Evolutionary conservation across 2,113 vertebrate genomes (phyloP).

Genomic region (Chitala chitala): DNA sequence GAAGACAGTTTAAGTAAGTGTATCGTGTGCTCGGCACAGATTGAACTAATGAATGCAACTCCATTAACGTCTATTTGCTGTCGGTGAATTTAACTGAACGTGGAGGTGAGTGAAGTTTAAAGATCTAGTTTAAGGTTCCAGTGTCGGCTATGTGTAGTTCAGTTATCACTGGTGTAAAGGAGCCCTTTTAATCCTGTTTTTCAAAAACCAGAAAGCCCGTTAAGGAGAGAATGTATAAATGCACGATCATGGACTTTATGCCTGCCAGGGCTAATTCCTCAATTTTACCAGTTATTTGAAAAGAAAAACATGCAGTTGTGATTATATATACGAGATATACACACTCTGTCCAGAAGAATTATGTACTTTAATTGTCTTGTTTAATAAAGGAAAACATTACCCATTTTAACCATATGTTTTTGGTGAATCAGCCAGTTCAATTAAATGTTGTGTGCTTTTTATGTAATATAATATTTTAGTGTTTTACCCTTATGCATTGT

Average conservation of each 20-base stretch:
- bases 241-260: constrained; percentile 9
- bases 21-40: neutral
- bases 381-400: too few species aligned
- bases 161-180: constrained; percentile 9
- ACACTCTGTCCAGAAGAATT: too few species aligned
- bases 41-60: neutral
- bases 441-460: too few species aligned
- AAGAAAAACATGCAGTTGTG: too few species aligned
- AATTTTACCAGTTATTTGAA: constrained; percentile 5
- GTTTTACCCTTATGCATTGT: too few species aligned
- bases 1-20: constrained; percentile 77
- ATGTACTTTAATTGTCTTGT: too few species aligned
- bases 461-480: too few species aligned
- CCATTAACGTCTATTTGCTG: neutral
- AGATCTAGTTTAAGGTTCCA: neutral
- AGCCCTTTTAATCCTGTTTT: neutral
- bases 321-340: too few species aligned
- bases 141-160: neutral
- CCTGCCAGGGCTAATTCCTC: neutral
- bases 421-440: too few species aligned
- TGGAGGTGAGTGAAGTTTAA: too few species aligned
- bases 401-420: too few species aligned
- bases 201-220: constrained; percentile 14
- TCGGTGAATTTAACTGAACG: neutral
- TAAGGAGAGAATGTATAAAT: constrained; percentile 8